phyloP scores from a whole-genome alignment of 2,113 vertebrate genomes.

The Candoia aspera region DNA sequence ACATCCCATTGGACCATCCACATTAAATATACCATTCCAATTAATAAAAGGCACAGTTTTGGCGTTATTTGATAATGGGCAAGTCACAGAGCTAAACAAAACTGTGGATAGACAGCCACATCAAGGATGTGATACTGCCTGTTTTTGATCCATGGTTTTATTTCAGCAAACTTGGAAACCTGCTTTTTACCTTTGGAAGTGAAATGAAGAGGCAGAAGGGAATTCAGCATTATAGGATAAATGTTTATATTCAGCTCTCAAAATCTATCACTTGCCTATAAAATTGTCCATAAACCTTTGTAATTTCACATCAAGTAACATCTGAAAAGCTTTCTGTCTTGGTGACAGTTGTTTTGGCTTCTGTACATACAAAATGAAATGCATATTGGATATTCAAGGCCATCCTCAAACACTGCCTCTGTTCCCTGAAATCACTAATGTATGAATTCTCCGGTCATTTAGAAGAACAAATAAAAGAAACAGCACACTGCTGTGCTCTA shows the following conservation, averaged over 20 bases:
- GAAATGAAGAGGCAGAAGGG: neutral
- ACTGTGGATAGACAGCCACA: too few relatives aligned
- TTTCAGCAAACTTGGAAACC: neutral
- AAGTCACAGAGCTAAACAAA: too few relatives aligned
- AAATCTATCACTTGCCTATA: rapidly evolving
- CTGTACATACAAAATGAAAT: neutral
- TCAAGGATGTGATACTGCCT: neutral
- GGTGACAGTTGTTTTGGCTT: neutral
- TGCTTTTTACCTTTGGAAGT: neutral
- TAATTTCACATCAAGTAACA: neutral
- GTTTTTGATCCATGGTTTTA: too few relatives aligned
- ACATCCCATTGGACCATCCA: too few relatives aligned
- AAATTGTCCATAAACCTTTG: neutral
- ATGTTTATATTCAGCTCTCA: neutral
- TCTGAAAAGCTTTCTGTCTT: too few relatives aligned
- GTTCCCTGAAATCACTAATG: neutral
- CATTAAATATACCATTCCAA: too few relatives aligned
- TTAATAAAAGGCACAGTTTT: too few relatives aligned
- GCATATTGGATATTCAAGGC: neutral
- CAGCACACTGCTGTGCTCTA: too few relatives aligned
- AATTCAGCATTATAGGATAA: neutral
- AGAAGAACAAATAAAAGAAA: neutral
- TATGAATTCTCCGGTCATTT: neutral
- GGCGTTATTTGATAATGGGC: too few relatives aligned
- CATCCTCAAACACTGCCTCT: neutral